Conservation (phyloP, 2,113 vertebrate genomes). For the Nycticryphes semicollaris region DNA sequence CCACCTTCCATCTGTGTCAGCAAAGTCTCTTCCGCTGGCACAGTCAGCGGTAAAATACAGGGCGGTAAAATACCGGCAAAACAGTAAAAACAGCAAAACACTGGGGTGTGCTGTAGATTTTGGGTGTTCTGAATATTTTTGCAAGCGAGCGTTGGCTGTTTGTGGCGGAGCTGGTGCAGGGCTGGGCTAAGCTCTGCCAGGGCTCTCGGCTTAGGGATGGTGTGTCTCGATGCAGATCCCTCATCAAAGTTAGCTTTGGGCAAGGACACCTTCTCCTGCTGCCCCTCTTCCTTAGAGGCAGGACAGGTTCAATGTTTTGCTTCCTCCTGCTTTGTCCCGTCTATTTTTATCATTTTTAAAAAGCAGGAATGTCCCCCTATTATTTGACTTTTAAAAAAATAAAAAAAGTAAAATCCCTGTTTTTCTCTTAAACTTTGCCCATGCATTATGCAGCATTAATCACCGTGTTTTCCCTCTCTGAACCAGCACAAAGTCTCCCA, state of each 20-base stretch:
- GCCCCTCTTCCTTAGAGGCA: background rate
- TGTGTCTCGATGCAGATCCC: background rate
- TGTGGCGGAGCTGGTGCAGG: too few species aligned
- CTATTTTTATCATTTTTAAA: background rate
- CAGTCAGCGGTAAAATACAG: background rate
- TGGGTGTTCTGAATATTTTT: background rate
- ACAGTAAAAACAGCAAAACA: background rate
- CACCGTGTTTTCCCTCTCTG: background rate
- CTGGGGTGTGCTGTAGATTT: background rate
- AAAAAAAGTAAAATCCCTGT: background rate
- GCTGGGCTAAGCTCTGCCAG: background rate
- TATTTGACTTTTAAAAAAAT: background rate
- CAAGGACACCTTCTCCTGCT: background rate
- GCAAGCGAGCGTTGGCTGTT: background rate
- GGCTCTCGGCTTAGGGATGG: background rate
- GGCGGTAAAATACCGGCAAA: rapidly evolving
- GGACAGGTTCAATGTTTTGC: background rate
- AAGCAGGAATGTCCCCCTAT: background rate
- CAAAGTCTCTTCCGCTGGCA: rapidly evolving
- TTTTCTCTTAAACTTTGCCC: background rate
- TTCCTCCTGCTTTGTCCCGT: background rate
- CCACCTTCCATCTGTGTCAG: rapidly evolving
- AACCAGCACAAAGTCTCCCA: background rate
- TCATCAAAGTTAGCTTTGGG: background rate
- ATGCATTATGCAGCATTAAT: background rate